Evolutionary conservation across 2,888 invertebrate species (phyloP).

Genomic region (Hirtodrosophila trivittata): DNA sequence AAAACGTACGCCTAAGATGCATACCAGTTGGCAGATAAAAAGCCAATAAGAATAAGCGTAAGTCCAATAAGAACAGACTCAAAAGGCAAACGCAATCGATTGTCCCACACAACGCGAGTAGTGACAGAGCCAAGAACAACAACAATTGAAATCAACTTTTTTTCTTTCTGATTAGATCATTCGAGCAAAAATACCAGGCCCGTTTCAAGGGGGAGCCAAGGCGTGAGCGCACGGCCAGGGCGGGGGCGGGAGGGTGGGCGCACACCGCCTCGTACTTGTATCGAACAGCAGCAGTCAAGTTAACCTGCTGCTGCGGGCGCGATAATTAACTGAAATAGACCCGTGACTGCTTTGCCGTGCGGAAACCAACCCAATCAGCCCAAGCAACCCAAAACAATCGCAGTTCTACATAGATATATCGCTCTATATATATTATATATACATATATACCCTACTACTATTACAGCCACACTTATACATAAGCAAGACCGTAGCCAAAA

Average conservation of each 20-base stretch:
- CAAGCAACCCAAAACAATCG: conserved; percentile 24
- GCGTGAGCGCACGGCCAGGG: too few species aligned
- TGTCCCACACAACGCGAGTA: conserved; percentile 40
- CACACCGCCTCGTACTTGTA: conserved; percentile 27
- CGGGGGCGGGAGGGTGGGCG: too few species aligned
- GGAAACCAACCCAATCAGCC: conserved; percentile 12
- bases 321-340: conserved; percentile 78
- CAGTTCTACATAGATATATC: conserved; percentile 40
- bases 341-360: conserved; percentile 55
- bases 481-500: too few species aligned
- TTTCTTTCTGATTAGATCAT: conserved; percentile 74
- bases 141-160: conserved; percentile 77
- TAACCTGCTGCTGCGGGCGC: conserved; percentile 73
- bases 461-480: neutral
- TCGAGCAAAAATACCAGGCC: conserved; percentile 70
- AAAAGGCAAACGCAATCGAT: conserved; percentile 26
- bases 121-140: conserved; percentile 39
- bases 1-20: too few species aligned
- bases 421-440: conserved; percentile 19
- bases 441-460: too few species aligned
- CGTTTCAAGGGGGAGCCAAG: conserved; percentile 4
- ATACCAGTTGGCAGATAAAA: conserved; percentile 28
- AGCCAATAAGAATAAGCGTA: too few species aligned
- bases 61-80: conserved; percentile 17
- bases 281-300: conserved; percentile 44